Percentiles rank a stretch among this genome's conserved stretches.
Conservation (phyloP, 2,113 vertebrate genomes). For the Numida meleagris region DNA sequence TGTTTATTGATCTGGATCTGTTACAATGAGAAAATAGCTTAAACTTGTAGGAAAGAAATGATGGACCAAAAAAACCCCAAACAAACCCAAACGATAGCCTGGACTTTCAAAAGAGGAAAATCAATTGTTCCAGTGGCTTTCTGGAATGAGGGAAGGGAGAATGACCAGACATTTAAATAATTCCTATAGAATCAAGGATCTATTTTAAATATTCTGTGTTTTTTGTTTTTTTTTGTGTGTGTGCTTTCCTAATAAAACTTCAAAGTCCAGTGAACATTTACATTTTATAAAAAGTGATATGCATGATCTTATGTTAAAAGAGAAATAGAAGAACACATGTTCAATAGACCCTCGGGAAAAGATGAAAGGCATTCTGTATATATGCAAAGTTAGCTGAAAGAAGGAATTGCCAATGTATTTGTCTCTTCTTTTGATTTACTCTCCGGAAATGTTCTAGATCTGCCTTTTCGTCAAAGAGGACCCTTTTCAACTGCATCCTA, state of each 20-base stretch:
- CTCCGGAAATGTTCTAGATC: background rate
- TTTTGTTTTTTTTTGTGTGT: no score
- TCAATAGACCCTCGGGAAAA: background rate
- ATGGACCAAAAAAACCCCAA: background rate
- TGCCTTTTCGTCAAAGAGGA: background rate
- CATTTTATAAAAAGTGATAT: background rate
- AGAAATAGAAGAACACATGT: background rate
- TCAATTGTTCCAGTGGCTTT: background rate
- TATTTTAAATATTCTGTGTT: background rate
- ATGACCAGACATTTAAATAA: background rate
- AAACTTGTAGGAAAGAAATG: rapidly evolving
- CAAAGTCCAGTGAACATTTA: background rate
- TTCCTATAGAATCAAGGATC: background rate
- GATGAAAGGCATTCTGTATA: background rate
- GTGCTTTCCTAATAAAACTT: background rate
- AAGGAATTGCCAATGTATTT: background rate
- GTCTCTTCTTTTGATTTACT: background rate
- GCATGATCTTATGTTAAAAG: background rate
- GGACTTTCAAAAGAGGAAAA: background rate
- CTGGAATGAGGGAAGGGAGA: background rate
- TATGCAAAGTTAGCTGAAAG: background rate
- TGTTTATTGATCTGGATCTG: background rate
- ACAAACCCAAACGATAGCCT: background rate
- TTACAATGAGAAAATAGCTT: background rate
- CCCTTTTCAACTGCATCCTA: constrained; percentile 3